Evolutionary conservation across 2,113 vertebrate genomes (phyloP), one percentile per base, ranked within the genome.

Genomic region (Quiscalus mexicanus): DNA sequence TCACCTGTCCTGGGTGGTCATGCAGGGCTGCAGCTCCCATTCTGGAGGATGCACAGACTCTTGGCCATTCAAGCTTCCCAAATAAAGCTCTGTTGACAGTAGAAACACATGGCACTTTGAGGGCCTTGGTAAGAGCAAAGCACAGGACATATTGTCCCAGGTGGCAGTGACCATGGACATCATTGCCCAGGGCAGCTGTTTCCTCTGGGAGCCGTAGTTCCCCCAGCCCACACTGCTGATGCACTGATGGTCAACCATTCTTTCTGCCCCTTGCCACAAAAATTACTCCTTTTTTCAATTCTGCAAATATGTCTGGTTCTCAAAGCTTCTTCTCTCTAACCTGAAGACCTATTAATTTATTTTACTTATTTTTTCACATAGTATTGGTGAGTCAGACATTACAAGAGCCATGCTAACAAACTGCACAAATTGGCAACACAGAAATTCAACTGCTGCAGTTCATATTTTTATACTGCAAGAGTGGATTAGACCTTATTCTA

Each of bases 201-300:
- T 33, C 45, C 8, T 41, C 9, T 12, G 18, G 20, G 13, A 37
- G 5, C 28, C 30, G 2, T 10, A 27, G n/a, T 18, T 8, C 1
- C 19, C 18, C 13, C 5, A 2, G 1, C 12, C 6, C 7, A 9
- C 0, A 0, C 2, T 42, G 37, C 35, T 44, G 24, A 9, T 10
- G 8, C 0, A 1, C 4, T 25, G 37, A 44, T 50, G 35, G 11
- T 8, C 15, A 55, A 4, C 4, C 2, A 1, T 11, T 37, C 64
- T 58, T 39, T 74, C n/a, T 45, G 5, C 4, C 4, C 14, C 8
- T 24, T 22, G 20, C 1, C 4, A 11, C 5, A 24, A 28, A 84
- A 84, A 37, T 16, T 2, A 9, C 21, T 42, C 42, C 5, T 58
- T 30, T 59, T 33, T 44, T 52, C 27, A 37, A 28, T 74, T 69